Base-by-base conservation (phyloP, 2,888 invertebrate genomes). In the Unio delphinus region DNA sequence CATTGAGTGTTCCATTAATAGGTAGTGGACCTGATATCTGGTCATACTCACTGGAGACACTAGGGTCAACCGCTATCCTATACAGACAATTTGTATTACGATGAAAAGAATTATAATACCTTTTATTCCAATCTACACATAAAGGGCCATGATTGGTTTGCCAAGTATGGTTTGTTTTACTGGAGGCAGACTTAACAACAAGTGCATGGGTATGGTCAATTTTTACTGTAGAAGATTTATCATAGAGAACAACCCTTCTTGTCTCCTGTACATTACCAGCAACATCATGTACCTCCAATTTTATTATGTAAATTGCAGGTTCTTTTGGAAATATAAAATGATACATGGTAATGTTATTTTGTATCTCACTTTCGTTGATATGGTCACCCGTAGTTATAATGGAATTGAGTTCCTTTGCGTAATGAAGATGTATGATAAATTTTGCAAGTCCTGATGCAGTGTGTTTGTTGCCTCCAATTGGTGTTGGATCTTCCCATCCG, bases 181-280 rank as follows among this genome's bases (percentile, higher is more conserved):
- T 18, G 26, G 71, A 64, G 55, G 77, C 75, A 56, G 80, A 72
- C 15, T 57, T 59, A 5, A 78, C 66, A 18, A 26, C 17, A 17
- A 78, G 67, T 6, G 61, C 62, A 18, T 71, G 68, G 0, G 54
- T 17, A 18, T 65, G n/a, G 28, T 62, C 55, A 4, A 58, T 61
- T 8, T 65, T 63, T 17, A 76, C 54, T 4, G 54, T 15, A 8
- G 75, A 73, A 0, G 75, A 67, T 45, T 78, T 77, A 66, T 81
- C 81, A 55, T 61, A 78, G 26, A 81, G 70, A 3, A 81, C 64
- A 57, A 81, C 77, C 55, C 80, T 45, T 57, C 81, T 67, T 15
- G 74, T 73, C n/a, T 74, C 70, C 59, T 57, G 18, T 15, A 70
- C 69, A 64, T 82, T 82, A 11, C 72, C 69, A 1, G 78, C 78